These are phyloP conservation scores for Centrocercus urophasianus DNA, from an alignment of 2,113 vertebrate species.

Conservation along the genomic window DNA sequence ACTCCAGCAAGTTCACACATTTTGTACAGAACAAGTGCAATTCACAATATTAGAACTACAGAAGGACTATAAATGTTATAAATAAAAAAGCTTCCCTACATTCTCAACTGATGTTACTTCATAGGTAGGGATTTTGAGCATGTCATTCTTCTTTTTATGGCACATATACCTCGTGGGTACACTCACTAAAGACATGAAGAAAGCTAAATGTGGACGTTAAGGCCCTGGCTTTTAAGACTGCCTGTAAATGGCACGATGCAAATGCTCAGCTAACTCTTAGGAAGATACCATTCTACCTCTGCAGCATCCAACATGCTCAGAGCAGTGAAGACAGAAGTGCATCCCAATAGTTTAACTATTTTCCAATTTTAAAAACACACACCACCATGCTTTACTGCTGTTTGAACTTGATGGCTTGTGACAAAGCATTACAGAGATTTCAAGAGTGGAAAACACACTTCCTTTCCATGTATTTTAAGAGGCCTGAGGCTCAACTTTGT, in stretches of 20 bases:
- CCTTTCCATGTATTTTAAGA: background rate
- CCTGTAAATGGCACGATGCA: background rate
- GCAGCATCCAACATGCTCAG: background rate
- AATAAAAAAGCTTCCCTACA: background rate
- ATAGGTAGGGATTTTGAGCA: background rate
- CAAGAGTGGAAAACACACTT: background rate
- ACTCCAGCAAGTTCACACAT: background rate
- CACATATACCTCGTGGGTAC: background rate
- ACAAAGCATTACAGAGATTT: background rate
- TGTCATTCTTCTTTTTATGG: background rate
- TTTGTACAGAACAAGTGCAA: background rate
- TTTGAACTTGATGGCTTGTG: background rate
- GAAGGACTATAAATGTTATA: background rate
- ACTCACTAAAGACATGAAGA: background rate
- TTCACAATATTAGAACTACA: background rate
- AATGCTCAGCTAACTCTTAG: background rate
- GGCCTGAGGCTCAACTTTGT: background rate
- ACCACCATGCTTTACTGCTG: background rate
- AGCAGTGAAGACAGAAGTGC: background rate
- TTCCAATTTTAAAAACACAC: background rate
- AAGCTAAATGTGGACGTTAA: background rate
- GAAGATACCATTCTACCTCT: background rate
- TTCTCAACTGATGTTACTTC: background rate
- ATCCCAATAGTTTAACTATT: background rate
- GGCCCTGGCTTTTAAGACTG: background rate